A percentile compares a stretch with the other conserved stretches of the same genome.
Conservation (phyloP, 2,113 vertebrate genomes). For the Azemiops feae region DNA sequence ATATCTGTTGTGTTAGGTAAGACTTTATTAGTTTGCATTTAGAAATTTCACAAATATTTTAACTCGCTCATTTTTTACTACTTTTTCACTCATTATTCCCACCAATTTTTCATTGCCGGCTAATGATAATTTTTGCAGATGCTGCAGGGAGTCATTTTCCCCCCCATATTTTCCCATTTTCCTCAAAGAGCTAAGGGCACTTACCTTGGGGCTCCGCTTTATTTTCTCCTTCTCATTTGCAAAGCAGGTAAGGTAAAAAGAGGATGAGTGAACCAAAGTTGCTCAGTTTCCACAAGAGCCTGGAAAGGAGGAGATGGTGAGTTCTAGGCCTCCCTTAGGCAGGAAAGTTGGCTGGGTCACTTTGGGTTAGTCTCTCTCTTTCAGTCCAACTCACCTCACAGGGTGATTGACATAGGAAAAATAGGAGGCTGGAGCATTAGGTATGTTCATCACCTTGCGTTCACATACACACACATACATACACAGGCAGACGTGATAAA, state of each 20-base stretch:
- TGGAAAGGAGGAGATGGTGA: neutral
- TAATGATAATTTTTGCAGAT: neutral
- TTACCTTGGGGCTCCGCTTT: neutral
- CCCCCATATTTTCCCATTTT: neutral
- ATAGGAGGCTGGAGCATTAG: neutral
- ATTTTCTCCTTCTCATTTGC: neutral
- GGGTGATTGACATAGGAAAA: neutral
- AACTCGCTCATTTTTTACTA: neutral
- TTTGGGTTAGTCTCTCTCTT: neutral
- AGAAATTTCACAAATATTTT: neutral
- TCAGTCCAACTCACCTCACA: neutral
- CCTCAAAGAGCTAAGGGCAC: neutral
- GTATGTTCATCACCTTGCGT: neutral
- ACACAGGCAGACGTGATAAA: too few relatives aligned
- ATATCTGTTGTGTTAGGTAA: neutral
- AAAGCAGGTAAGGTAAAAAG: neutral
- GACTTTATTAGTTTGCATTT: neutral
- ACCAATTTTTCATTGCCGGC: neutral
- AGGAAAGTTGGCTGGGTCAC: neutral
- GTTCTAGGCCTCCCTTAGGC: neutral
- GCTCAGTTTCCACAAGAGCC: neutral
- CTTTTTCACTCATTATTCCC: neutral
- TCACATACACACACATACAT: too few relatives aligned
- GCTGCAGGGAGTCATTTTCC: neutral
- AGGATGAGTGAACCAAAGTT: neutral